These are phyloP conservation scores for Tetraodon nigroviridis DNA, from an alignment of 2,113 vertebrate species.

Conservation along the genomic window DNA sequence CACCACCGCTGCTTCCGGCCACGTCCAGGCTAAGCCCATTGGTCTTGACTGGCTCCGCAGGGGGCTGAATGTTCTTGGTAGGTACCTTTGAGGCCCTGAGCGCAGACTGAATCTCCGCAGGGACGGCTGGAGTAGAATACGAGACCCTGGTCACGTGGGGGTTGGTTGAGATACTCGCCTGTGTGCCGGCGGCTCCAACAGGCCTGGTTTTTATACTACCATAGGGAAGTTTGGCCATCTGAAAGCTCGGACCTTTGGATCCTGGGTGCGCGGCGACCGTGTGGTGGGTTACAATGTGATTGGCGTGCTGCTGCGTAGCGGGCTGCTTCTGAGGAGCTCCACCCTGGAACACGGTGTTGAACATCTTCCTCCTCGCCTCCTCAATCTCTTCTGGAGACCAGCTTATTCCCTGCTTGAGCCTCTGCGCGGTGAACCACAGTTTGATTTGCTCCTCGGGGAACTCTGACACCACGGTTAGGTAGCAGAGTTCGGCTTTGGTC, in stretches of 20 bases:
- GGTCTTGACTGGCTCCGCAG: constrained; percentile 63
- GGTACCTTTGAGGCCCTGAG: constrained; percentile 71
- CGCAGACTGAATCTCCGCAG: constrained; percentile 70
- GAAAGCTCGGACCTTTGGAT: constrained; percentile 76
- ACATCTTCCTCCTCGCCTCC: constrained; percentile 95
- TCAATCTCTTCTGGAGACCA: constrained; percentile 98
- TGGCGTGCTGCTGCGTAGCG: constrained; percentile 45
- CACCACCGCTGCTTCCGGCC: constrained; percentile 55
- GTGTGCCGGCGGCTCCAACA: constrained; percentile 78
- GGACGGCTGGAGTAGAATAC: constrained; percentile 74
- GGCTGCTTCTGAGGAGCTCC: constrained; percentile 68
- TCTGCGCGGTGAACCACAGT: constrained; percentile 98
- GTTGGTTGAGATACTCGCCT: constrained; percentile 81
- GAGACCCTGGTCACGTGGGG: constrained; percentile 80
- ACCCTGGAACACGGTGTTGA: constrained; percentile 92
- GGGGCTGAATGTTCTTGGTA: constrained; percentile 58
- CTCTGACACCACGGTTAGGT: constrained; percentile 94
- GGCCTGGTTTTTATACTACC: constrained; percentile 74
- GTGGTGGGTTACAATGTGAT: constrained; percentile 66
- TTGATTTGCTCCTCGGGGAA: constrained; percentile 97
- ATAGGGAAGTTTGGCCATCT: constrained; percentile 79
- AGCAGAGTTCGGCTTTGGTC: constrained; percentile 96
- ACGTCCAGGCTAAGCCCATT: constrained; percentile 52
- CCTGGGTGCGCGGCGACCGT: constrained; percentile 80
- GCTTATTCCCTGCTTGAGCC: constrained; percentile 96